These are phyloP conservation scores for Lordiphosa andalusiaca DNA, from an alignment of 2,888 invertebrate genomes.

Conservation along the genomic window DNA sequence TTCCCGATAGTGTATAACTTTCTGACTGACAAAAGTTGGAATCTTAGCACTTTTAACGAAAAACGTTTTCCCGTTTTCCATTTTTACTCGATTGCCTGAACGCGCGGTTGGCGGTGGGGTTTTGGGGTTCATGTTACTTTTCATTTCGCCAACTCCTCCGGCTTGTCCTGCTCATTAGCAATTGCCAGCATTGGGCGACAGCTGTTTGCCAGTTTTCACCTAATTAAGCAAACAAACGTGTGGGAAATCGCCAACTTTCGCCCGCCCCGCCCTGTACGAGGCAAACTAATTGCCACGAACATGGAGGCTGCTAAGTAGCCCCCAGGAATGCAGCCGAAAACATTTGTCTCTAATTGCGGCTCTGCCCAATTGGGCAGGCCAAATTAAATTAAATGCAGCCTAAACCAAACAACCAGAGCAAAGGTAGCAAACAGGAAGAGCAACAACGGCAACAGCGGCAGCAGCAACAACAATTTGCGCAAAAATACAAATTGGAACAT, in stretches of 20 bases:
- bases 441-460: constrained; percentile 26
- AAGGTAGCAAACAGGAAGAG: constrained; percentile 23
- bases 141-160: constrained; percentile 63
- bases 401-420: constrained; percentile 40
- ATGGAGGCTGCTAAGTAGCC: constrained; percentile 66
- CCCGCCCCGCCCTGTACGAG: constrained; percentile 22
- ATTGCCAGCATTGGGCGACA: constrained; percentile 48
- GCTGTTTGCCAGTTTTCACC: constrained; percentile 70
- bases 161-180: constrained; percentile 72
- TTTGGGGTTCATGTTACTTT: constrained; percentile 49
- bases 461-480: constrained; percentile 65
- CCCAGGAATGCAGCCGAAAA: constrained; percentile 66
- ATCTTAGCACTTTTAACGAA: constrained; percentile 58
- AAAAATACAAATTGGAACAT: constrained; percentile 77
- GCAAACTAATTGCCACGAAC: constrained; percentile 67
- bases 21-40: constrained; percentile 43
- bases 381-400: constrained; percentile 73
- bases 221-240: constrained; percentile 72
- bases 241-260: constrained; percentile 69
- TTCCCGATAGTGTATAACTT: constrained; percentile 21
- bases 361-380: constrained; percentile 71
- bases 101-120: constrained; percentile 44
- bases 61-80: constrained; percentile 52
- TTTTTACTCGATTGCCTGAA: constrained; percentile 47
- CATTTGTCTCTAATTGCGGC: constrained; percentile 75